Conservation (phyloP, 2,797 vertebrate species). For the Natrix natrix region DNA sequence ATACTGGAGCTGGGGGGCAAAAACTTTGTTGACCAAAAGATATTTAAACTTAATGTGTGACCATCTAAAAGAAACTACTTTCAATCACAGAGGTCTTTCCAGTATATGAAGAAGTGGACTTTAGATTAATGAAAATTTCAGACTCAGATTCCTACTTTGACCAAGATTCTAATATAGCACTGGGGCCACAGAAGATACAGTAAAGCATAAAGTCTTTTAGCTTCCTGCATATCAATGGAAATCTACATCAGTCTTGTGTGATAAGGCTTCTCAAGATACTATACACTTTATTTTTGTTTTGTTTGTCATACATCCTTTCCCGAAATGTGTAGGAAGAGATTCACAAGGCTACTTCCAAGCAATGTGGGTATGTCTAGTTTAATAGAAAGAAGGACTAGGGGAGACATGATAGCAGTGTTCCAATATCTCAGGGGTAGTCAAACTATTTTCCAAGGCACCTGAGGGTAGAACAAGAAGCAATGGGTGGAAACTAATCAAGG, state of each 20-base stretch:
- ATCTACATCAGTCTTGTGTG: neutral
- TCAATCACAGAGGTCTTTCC: neutral
- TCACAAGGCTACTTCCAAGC: neutral
- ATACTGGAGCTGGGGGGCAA: neutral
- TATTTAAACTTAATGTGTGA: neutral
- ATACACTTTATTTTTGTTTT: neutral
- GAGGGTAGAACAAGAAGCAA: no score
- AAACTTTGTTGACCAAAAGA: neutral
- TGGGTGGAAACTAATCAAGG: no score
- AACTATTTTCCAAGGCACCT: no score
- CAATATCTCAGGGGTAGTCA: no score
- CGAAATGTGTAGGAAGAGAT: neutral
- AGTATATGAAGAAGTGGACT: neutral
- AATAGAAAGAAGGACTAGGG: no score
- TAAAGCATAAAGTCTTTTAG: neutral
- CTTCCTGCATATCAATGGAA: neutral
- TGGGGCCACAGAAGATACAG: neutral
- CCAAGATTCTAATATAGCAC: neutral
- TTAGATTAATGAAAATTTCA: neutral
- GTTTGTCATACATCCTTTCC: neutral
- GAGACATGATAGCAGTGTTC: no score
- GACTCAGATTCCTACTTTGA: neutral
- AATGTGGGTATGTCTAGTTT: neutral
- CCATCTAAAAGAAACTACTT: neutral
- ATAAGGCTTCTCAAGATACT: neutral